Percentiles rank a stretch among this genome's conserved stretches.
phyloP scores from a whole-genome alignment of 2,888 invertebrate genomes.

The Caenorhabditis doughertyi region DNA sequence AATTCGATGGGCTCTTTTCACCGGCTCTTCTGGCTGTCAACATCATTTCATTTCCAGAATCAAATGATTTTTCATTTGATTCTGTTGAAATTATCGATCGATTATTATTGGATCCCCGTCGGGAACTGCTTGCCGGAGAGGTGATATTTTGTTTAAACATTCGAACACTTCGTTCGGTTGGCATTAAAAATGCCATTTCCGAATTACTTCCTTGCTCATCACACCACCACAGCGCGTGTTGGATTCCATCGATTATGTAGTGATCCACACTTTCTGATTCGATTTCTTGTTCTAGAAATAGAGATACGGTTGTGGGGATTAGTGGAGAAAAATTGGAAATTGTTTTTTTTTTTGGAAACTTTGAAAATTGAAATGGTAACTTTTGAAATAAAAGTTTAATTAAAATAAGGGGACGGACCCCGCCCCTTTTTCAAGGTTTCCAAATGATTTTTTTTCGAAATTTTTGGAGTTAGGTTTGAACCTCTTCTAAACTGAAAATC shows the following conservation, averaged over 20 bases:
- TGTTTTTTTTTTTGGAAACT: no score
- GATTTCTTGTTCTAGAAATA: conserved; percentile 62
- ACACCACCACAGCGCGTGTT: conserved; percentile 78
- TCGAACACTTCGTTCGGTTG: conserved; percentile 83
- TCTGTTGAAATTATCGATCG: conserved; percentile 49
- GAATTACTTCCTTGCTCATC: conserved; percentile 64
- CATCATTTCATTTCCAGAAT: conserved; percentile 34
- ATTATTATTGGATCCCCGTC: conserved; percentile 66
- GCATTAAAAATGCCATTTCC: conserved; percentile 96
- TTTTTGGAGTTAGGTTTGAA: no score
- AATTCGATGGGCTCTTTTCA: conserved; percentile 62
- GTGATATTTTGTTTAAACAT: conserved; percentile 73
- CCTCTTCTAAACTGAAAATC: no score
- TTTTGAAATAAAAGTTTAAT: no score
- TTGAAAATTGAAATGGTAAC: no score
- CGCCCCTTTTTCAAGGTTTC: no score
- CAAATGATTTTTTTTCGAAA: no score
- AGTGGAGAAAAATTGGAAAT: no score
- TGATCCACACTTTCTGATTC: conserved; percentile 74
- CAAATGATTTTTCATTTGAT: conserved; percentile 65
- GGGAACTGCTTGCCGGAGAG: conserved; percentile 69
- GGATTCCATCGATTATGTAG: conserved; percentile 79
- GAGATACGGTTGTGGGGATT: no score
- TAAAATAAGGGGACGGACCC: no score
- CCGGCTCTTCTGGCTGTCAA: conserved; percentile 30